Evolutionary conservation across 2,797 vertebrate genomes (phyloP).

Genomic region (Notolabrus celidotus): DNA sequence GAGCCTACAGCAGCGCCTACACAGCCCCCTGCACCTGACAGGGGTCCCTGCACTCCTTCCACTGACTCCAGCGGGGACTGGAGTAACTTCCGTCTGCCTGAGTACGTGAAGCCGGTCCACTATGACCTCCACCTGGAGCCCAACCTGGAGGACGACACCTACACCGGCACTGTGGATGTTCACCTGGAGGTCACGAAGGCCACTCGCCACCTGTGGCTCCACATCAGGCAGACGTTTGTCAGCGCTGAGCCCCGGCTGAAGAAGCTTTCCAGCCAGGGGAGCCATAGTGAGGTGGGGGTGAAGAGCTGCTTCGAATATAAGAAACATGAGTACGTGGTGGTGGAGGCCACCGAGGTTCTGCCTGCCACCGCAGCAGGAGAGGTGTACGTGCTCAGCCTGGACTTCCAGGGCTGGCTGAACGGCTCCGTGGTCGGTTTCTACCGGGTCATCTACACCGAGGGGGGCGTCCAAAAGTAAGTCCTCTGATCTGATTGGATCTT

Average conservation of each 20-base stretch:
- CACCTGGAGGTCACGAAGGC: slow-evolving; percentile 76
- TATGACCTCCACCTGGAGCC: slow-evolving; percentile 92
- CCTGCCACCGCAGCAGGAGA: slow-evolving; percentile 27
- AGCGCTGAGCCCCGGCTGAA: slow-evolving; percentile 73
- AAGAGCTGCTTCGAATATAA: slow-evolving; percentile 89
- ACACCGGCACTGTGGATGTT: slow-evolving; percentile 88
- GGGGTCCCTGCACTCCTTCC: slow-evolving; percentile 82
- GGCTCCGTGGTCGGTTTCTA: slow-evolving; percentile 97
- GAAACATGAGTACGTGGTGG: slow-evolving; percentile 90
- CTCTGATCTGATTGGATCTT: background rate
- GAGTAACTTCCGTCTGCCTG: slow-evolving; percentile 90
- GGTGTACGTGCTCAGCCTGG: slow-evolving; percentile 87
- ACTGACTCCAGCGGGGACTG: slow-evolving; percentile 85
- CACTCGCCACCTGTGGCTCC: slow-evolving; percentile 91
- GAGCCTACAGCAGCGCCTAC: slow-evolving; percentile 48
- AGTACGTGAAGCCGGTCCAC: slow-evolving; percentile 87
- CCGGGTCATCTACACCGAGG: slow-evolving; percentile 90
- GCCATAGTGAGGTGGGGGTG: slow-evolving; percentile 71
- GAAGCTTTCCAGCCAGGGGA: slow-evolving; percentile 7
- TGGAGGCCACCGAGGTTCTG: slow-evolving; percentile 84
- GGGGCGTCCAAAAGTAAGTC: slow-evolving; percentile 86
- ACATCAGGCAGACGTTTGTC: slow-evolving; percentile 91
- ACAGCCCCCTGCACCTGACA: slow-evolving; percentile 42
- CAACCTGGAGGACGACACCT: slow-evolving; percentile 85
- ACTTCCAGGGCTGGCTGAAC: slow-evolving; percentile 92